phyloP scores from a whole-genome alignment of 1,140 invertebrate genomes.

The Musca vetustissima region DNA sequence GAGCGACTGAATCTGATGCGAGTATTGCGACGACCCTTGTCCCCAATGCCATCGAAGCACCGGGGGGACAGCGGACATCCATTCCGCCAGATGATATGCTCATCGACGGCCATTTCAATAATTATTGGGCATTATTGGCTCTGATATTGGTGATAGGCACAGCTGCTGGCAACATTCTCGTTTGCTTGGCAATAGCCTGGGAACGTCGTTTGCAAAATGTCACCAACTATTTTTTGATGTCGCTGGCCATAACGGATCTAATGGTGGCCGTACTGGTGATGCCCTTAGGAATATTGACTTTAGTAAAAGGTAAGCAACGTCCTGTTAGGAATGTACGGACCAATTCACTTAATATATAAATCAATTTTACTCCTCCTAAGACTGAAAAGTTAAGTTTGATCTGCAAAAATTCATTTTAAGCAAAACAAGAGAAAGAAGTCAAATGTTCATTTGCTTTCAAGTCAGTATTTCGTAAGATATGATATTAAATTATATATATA shows the following conservation, averaged over 20 bases:
- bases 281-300: constrained; percentile 81
- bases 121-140: constrained; percentile 76
- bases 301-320: constrained; percentile 69
- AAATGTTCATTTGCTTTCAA: too few relatives aligned
- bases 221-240: constrained; percentile 96
- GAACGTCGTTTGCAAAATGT: constrained; percentile 89
- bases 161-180: constrained; percentile 89
- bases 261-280: constrained; percentile 90
- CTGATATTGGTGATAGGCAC: constrained; percentile 82
- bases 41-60: constrained; percentile 12
- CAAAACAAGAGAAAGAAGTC: too few relatives aligned
- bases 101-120: constrained; percentile 57
- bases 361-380: too few relatives aligned
- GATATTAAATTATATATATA: too few relatives aligned
- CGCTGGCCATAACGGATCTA: constrained; percentile 91
- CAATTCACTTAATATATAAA: too few relatives aligned
- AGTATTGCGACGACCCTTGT: constrained; percentile 31
- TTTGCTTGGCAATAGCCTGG: constrained; percentile 88
- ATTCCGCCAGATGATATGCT: constrained; percentile 26
- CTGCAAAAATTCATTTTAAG: too few relatives aligned
- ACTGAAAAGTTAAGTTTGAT: too few relatives aligned
- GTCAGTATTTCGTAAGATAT: too few relatives aligned
- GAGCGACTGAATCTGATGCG: constrained; percentile 25
- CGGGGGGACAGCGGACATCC: not conserved
- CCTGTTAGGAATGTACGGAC: too few relatives aligned